Evolutionary conservation across 2,797 vertebrate species (phyloP).

Genomic region (Lemur catta): DNA sequence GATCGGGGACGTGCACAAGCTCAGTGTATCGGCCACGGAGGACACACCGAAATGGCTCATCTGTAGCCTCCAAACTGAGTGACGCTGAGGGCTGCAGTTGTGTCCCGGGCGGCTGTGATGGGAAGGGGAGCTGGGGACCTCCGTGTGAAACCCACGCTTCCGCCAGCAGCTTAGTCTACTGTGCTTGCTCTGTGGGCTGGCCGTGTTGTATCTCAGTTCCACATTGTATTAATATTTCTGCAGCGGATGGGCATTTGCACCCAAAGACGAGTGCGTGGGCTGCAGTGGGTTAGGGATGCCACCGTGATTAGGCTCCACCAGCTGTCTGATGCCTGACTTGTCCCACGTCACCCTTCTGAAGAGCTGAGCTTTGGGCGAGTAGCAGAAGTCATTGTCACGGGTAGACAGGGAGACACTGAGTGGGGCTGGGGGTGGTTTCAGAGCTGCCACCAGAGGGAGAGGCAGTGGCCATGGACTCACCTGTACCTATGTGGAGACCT

Average conservation of each 20-base stretch:
- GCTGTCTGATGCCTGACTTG: fast-evolving
- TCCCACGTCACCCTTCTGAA: neutral
- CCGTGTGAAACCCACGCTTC: neutral
- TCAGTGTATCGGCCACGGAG: fast-evolving
- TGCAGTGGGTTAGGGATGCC: fast-evolving
- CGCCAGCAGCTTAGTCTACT: neutral
- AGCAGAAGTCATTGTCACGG: neutral
- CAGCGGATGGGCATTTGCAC: neutral
- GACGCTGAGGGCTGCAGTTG: neutral
- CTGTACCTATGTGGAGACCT: neutral
- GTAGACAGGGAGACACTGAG: neutral
- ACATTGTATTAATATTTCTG: fast-evolving
- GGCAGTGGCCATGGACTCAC: fast-evolving
- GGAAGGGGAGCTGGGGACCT: fast-evolving
- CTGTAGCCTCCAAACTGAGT: neutral
- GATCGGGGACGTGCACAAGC: fast-evolving
- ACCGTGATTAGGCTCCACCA: fast-evolving
- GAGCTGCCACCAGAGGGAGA: neutral
- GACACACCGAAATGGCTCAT: fast-evolving
- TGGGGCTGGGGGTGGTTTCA: neutral
- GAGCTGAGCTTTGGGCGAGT: neutral
- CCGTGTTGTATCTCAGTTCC: neutral
- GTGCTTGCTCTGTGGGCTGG: neutral
- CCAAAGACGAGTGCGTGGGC: fast-evolving
- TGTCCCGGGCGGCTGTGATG: fast-evolving